A percentile compares a stretch with the other conserved stretches of the same genome.
Evolutionary conservation across 2,797 vertebrate species (phyloP).

Genomic region (Sylvia borin): DNA sequence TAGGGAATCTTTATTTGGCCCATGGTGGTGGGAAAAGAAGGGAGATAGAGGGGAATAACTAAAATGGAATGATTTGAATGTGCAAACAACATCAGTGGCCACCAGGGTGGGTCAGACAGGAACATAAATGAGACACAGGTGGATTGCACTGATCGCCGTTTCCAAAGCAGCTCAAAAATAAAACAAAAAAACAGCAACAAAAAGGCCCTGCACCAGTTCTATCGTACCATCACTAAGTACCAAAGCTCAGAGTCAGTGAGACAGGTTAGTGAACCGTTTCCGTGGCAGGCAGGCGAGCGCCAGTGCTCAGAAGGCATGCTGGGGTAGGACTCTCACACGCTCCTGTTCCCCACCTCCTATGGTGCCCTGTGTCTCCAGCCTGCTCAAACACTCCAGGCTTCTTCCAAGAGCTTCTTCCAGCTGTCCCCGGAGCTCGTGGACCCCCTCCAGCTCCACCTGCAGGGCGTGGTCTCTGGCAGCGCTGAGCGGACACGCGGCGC

Average conservation of each 20-base stretch:
- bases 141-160: constrained; percentile 70
- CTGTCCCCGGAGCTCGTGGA: constrained; percentile 86
- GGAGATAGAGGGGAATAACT: constrained; percentile 33
- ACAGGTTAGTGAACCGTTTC: constrained; percentile 78
- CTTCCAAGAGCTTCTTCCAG: constrained; percentile 90
- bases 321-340: constrained; percentile 83
- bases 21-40: neutral
- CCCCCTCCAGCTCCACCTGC: constrained; percentile 87
- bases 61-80: constrained; percentile 73
- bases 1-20: constrained; percentile 81
- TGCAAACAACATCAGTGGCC: constrained; percentile 66
- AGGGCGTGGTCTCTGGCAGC: constrained; percentile 81
- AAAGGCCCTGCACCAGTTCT: constrained; percentile 54
- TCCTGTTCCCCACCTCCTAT: constrained; percentile 94
- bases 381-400: constrained; percentile 82
- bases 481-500: constrained; percentile 63
- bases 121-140: constrained; percentile 54
- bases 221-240: constrained; percentile 53
- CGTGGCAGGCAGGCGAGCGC: constrained; percentile 74
- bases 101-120: constrained; percentile 21
- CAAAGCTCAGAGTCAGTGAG: constrained; percentile 60
- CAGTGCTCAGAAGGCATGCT: constrained; percentile 84
- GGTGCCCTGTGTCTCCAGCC: constrained; percentile 84
- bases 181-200: neutral
- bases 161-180: constrained; percentile 70